Evolutionary conservation across 92 coral and sea anemone species (phyloP), one percentile per base, ranked within the genome.

Genomic region (Diadumene lineata): DNA sequence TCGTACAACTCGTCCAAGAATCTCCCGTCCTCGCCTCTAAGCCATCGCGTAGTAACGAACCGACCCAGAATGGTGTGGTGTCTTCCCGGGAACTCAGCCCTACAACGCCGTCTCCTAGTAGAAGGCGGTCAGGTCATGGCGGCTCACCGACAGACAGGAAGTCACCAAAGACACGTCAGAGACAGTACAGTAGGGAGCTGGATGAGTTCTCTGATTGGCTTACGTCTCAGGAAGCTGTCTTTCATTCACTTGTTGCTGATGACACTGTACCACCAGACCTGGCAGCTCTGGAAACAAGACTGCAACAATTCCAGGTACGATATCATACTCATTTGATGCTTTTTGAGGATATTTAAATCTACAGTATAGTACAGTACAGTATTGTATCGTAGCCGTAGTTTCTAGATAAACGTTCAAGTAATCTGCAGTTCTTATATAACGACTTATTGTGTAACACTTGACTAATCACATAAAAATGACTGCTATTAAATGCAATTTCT

Each of bases 161-260:
- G 70, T 91, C 97, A 0, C 97, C 97, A 2, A 84, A 76, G 74
- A 74, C 97, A 48, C 86, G 78, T 34, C 91, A 78, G 65, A 79
- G 76, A 48, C 98, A 96, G 46, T 89, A 89, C 64, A 86, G 75
- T 74, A 87, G 82, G 34, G 97, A 92, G 50, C 67, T 96, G 27
- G 77, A 82, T 67, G 97, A 92, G 76, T 89, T 96, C n/a, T 86
- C 97, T 11, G 91, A 92, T 19, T 96, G 99, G 99, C 71, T 96
- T 76, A 72, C 94, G 15, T 68, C 85, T 17, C 92, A 93, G 75
- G 92, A 96, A 66, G 83, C 85, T 67, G 80, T 60, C 31, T 85
- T 96, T 66, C 96, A 92, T 27, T 89, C 81, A 31, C 87, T 96
- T 46, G 92, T 89, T 25, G 87, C 89, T 2, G 92, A 92, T 66